Conservation (phyloP, 1,140 invertebrate species). For the Bombus waltoni region DNA sequence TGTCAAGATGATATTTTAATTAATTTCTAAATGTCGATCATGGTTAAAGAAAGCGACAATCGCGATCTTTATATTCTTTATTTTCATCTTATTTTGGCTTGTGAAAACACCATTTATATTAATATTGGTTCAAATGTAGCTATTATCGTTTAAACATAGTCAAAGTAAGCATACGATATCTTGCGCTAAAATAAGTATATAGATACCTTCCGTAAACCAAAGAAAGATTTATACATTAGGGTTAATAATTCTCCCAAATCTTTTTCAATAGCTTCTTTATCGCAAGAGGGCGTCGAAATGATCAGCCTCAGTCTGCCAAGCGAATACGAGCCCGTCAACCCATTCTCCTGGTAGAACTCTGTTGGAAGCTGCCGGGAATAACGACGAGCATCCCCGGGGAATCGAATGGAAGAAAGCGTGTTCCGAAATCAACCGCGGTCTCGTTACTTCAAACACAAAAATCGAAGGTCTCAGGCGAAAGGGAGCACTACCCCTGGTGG, state of each 20-base stretch:
- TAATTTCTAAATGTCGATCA: too few relatives aligned
- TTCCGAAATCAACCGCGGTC: slow-evolving; percentile 31
- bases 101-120: too few relatives aligned
- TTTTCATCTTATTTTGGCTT: too few relatives aligned
- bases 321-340: not conserved
- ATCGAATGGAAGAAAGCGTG: not conserved
- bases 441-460: slow-evolving; percentile 19
- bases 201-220: not conserved
- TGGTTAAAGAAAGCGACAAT: too few relatives aligned
- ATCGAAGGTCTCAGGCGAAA: not conserved
- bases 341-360: not conserved
- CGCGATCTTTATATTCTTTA: too few relatives aligned
- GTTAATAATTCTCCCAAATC: not conserved
- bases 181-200: not conserved
- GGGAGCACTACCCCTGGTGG: not conserved
- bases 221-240: not conserved
- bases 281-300: slow-evolving; percentile 9
- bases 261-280: not conserved
- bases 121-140: too few relatives aligned
- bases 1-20: too few relatives aligned
- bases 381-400: slow-evolving; percentile 1
- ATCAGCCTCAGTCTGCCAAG: slow-evolving; percentile 7
- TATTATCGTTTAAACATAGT: too few relatives aligned
- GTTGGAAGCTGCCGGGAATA: not conserved
- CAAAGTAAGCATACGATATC: not conserved